Conservation (phyloP, 2,888 invertebrate genomes). For the Leptopilina syphax region DNA sequence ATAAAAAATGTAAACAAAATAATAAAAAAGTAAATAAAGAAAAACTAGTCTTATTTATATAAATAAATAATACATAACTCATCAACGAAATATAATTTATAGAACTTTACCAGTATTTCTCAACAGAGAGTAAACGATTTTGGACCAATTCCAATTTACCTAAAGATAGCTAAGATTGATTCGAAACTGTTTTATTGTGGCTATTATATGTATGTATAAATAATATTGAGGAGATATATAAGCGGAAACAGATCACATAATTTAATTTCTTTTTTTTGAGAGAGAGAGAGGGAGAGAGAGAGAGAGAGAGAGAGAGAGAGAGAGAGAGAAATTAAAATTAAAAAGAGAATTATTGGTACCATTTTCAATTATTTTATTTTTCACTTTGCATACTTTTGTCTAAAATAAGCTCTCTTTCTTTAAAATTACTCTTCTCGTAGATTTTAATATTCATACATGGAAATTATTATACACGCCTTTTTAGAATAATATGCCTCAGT, state of each 20-base stretch:
- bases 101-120: neutral
- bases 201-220: neutral
- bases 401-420: constrained; percentile 29
- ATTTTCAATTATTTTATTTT: neutral
- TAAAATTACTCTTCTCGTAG: constrained; percentile 8
- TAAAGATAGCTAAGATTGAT: constrained; percentile 18
- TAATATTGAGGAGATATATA: too few relatives aligned
- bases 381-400: neutral
- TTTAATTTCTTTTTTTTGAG: neutral
- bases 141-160: constrained; percentile 10
- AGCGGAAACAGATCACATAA: too few relatives aligned
- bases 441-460: constrained; percentile 39
- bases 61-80: too few relatives aligned
- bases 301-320: too few relatives aligned
- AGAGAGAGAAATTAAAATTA: neutral
- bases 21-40: too few relatives aligned
- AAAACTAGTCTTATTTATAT: too few relatives aligned
- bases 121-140: neutral
- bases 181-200: neutral
- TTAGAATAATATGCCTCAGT: constrained; percentile 25
- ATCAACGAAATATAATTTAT: neutral
- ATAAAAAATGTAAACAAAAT: too few relatives aligned
- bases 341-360: neutral
- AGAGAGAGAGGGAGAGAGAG: too few relatives aligned
- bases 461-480: constrained; percentile 34